phyloP scores from a whole-genome alignment of 2,888 invertebrate species.

The Drosophila mulleri region DNA sequence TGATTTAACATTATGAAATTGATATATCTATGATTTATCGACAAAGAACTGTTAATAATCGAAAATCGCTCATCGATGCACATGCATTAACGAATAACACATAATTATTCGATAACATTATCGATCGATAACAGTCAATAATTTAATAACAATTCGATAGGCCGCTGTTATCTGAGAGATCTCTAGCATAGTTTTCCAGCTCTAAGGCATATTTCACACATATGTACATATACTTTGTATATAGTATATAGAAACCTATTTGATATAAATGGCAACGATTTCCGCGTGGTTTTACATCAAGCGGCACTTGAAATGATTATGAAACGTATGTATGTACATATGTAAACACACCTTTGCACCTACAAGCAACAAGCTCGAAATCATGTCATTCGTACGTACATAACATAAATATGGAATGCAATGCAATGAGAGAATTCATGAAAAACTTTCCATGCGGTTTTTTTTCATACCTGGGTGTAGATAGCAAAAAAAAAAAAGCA shows the following conservation, averaged over 20 bases:
- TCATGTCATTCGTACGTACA: slow-evolving; percentile 37
- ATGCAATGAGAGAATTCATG: slow-evolving; percentile 65
- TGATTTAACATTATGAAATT: background rate
- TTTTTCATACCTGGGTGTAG: slow-evolving; percentile 49
- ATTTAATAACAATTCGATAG: background rate
- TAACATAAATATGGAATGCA: slow-evolving; percentile 42
- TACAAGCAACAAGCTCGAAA: slow-evolving; percentile 11
- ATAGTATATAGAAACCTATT: slow-evolving; percentile 32
- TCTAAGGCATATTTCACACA: slow-evolving; percentile 34
- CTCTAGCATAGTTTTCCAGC: slow-evolving; percentile 29
- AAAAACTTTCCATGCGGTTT: slow-evolving; percentile 74
- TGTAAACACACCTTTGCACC: slow-evolving; percentile 46
- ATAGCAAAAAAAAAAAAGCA: slow-evolving; percentile 34
- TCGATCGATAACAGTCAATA: background rate
- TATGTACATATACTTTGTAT: slow-evolving; percentile 33
- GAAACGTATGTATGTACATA: slow-evolving; percentile 36
- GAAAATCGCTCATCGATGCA: slow-evolving; percentile 4
- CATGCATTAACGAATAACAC: background rate
- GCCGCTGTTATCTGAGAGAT: background rate
- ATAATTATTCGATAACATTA: background rate
- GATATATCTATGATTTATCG: background rate
- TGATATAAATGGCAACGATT: slow-evolving; percentile 19
- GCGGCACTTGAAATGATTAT: slow-evolving; percentile 44
- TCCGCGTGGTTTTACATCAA: slow-evolving; percentile 42
- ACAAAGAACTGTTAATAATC: background rate